These are phyloP conservation scores for Amblyjoppa fuscipennis DNA, from an alignment of 2,888 invertebrate genomes.

Conservation along the genomic window DNA sequence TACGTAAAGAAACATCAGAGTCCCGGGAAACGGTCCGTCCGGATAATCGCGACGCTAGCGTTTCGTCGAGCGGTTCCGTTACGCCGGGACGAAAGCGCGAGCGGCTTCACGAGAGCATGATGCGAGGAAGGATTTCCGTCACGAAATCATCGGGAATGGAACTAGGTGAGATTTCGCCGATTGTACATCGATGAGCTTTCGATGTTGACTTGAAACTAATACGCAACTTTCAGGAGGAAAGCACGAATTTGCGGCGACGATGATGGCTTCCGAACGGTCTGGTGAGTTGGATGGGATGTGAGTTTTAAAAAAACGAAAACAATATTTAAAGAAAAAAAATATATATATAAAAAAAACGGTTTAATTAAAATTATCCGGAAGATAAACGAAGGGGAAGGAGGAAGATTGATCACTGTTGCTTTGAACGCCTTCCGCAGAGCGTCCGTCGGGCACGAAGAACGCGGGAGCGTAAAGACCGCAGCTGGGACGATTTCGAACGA, in stretches of 20 bases:
- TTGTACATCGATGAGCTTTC: slow-evolving; percentile 44
- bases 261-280: slow-evolving; percentile 43
- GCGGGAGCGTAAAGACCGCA: not conserved
- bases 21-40: slow-evolving; percentile 35
- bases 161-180: slow-evolving; percentile 66
- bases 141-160: slow-evolving; percentile 45
- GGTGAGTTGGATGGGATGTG: slow-evolving; percentile 70
- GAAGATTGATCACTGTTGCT: slow-evolving; percentile 35
- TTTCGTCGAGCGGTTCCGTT: slow-evolving; percentile 38
- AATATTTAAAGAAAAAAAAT: slow-evolving; percentile 4
- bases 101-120: slow-evolving; percentile 69
- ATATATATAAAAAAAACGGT: not conserved
- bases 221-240: slow-evolving; percentile 60
- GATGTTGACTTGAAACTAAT: slow-evolving; percentile 26
- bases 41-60: slow-evolving; percentile 31
- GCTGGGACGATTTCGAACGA: slow-evolving; percentile 3
- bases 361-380: slow-evolving; percentile 10
- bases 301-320: slow-evolving; percentile 50
- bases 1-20: slow-evolving; percentile 64
- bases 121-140: slow-evolving; percentile 60
- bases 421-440: slow-evolving; percentile 52
- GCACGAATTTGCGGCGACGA: slow-evolving; percentile 20
- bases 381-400: not conserved
- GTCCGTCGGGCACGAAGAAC: slow-evolving; percentile 31
- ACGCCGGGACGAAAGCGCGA: slow-evolving; percentile 62